Percentiles rank a stretch among this genome's conserved stretches.
phyloP scores from a whole-genome alignment of 2,888 invertebrate genomes.

The Argyra leucocephala region DNA sequence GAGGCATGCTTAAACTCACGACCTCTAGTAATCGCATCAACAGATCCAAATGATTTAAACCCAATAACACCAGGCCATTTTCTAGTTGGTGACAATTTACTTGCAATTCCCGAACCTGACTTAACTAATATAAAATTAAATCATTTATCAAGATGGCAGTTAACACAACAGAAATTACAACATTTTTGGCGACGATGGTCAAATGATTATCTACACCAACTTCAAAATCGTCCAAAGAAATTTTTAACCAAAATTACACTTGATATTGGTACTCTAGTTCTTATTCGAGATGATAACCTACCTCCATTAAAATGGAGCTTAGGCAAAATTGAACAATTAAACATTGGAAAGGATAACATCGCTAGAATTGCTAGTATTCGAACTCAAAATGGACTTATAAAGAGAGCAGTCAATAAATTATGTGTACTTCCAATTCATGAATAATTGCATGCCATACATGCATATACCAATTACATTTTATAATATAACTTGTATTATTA shows the following conservation, averaged over 20 bases:
- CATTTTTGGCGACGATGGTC: constrained; percentile 11
- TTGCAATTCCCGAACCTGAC: constrained; percentile 18
- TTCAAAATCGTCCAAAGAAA: background rate
- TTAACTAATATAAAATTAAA: constrained; percentile 16
- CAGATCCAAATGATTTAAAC: background rate
- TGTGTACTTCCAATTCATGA: no score
- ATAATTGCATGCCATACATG: no score
- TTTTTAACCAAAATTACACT: background rate
- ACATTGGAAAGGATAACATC: no score
- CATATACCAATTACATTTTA: no score
- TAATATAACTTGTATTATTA: no score
- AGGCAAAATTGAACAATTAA: background rate
- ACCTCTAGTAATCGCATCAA: background rate
- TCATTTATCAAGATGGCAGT: constrained; percentile 9
- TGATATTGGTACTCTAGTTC: background rate
- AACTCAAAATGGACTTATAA: no score
- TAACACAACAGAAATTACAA: background rate
- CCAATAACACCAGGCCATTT: constrained; percentile 19
- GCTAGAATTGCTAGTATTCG: background rate
- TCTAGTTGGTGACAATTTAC: constrained; percentile 12
- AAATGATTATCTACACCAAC: constrained; percentile 8
- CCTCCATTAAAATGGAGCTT: constrained; percentile 6
- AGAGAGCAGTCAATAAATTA: no score
- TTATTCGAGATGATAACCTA: background rate
- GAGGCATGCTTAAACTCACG: constrained; percentile 2